Evolutionary conservation across 1,140 invertebrate species (phyloP), one percentile per base, ranked within the genome.

Genomic region (Periplaneta americana): DNA sequence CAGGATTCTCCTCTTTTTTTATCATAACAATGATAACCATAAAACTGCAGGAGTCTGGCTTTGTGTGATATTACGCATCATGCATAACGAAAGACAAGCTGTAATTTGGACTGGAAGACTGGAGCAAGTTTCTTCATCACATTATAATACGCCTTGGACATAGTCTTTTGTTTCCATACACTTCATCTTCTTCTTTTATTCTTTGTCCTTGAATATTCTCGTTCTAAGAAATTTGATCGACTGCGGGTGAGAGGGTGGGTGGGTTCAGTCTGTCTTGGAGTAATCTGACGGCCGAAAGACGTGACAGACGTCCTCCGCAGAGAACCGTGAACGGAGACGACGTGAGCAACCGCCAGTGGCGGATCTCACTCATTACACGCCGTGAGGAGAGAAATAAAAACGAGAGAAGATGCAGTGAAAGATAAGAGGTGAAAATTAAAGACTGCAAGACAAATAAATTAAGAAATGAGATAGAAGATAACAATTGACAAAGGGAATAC

Each of bases 201-300:
- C 78, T 36, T 34, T 37, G 78, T 48, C 78, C 78, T 79, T 79
- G 78, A 79, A 79, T 79, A 79, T 79, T 79, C 78, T 79, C 39
- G 78, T 79, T 79, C 39, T 79, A 32, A 79, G 78, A 79, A 79
- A 79, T 79, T 79, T 79, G 78, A 79, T 79, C 78, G 78, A 79
- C 78, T 79, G 78, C 33, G 35, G 35, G 39, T 39, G 39, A 48
- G 39, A 33, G 78, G 35, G 78, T 37, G 78, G 78, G 78, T 79
- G 78, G 78, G 78, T 79, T 37, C 78, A 34, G 35, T 79, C 48
- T 66, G 48, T 66, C 48, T 66, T 66, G 48, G 22, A 66, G 39
- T 79, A 79, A 79, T 79, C 78, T 37, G 78, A 34, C 34, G 35
- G 35, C 75, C 75, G 75, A 34, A 28, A 79, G 78, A 79, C 78